Base-by-base conservation (phyloP, 2,113 vertebrate species). In the Bufo bufo region DNA sequence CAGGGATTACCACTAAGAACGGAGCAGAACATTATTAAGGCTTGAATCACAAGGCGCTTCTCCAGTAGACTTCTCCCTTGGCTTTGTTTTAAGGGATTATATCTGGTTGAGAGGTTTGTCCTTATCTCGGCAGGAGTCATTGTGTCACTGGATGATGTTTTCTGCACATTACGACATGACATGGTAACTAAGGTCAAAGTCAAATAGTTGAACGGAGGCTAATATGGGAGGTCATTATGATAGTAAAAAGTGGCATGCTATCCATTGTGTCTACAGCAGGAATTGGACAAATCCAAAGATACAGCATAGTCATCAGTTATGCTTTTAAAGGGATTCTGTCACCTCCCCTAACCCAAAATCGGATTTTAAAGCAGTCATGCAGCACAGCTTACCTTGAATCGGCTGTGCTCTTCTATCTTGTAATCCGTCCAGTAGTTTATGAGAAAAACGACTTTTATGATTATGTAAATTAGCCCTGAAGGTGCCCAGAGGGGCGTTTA, bases 1-100 rank as follows among this genome's bases (percentile, higher is more conserved):
- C 61, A 90, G 75, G 89, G 77, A 69, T 20, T 20, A 88, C 12
- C 33, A 3, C 17, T 77, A 87, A 89, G 75, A 84, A 54, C 13
- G 13, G 75, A 89, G 17, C 3, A 17, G 50, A 52, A 86, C 72
- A 79, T 11, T 85, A 50, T 89, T 63, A 75, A 63, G 72, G 45
- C 4, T 33, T 79, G 84, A 84, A 49, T 56, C 23, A 84, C 14
- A 65, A 69, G 75, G 23, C 17, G 63, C 61, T 82, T 82, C 43
- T 45, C 0, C 14, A 61, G 69, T 5, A 74, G 20, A 50, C 23
- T 50, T 85, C 71, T 20, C 71, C 17, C 1, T 10, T 77, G 13
- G 12, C 71, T 85, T 85, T 82, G 19, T 82, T 17, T 43, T 61
- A 52, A 12, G 19, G n/a, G 71, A 74, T 74, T 84, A 49, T 56